These are phyloP conservation scores for Andrena trimmerana DNA, from an alignment of 2,888 invertebrate species.

Conservation along the genomic window DNA sequence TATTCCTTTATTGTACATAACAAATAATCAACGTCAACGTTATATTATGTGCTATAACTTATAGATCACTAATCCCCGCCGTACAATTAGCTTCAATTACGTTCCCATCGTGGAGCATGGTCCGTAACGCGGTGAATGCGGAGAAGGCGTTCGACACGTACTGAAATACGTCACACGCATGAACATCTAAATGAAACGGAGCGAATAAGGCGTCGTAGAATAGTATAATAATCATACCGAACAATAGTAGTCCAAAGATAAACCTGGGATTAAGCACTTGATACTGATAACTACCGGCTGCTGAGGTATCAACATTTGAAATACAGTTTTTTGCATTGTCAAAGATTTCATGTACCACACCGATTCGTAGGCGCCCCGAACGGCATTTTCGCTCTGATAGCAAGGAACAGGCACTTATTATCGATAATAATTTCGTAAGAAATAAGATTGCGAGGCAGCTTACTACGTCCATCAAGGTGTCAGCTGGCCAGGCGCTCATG, in stretches of 20 bases:
- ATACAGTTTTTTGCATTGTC: conserved; percentile 39
- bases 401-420: background rate
- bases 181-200: background rate
- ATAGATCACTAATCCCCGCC: too few species aligned
- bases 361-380: conserved; percentile 34
- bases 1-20: too few species aligned
- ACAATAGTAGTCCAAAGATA: conserved; percentile 66
- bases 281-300: conserved; percentile 56
- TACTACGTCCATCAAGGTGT: conserved; percentile 69
- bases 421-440: too few species aligned
- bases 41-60: too few species aligned
- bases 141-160: conserved; percentile 68
- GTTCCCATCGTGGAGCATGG: background rate
- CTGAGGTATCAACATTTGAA: conserved; percentile 44
- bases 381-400: conserved; percentile 36
- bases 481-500: conserved; percentile 74
- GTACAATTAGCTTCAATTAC: background rate
- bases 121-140: conserved; percentile 64
- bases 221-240: conserved; percentile 32
- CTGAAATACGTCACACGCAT: conserved; percentile 36
- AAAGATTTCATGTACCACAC: conserved; percentile 38
- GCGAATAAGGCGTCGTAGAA: background rate
- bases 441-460: background rate
- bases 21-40: too few species aligned
- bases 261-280: conserved; percentile 54